Percentiles rank a stretch among this genome's conserved stretches.
These are phyloP conservation scores for Drosophila maculinotata DNA, from an alignment of 2,888 invertebrate species.

Conservation along the genomic window DNA sequence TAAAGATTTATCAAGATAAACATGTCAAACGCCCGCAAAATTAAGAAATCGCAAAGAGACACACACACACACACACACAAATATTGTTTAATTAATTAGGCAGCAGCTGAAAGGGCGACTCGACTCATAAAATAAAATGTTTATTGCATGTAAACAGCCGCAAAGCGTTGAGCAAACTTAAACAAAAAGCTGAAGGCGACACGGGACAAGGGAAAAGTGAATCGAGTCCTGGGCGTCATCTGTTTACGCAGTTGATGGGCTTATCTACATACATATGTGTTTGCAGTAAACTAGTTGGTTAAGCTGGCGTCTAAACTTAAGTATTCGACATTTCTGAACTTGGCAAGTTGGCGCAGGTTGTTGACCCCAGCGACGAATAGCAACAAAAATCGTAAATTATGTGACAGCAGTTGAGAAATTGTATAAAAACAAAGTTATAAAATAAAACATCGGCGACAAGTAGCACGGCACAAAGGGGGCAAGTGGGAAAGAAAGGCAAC, in stretches of 20 bases:
- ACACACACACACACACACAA: background rate
- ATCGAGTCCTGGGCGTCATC: conserved; percentile 1
- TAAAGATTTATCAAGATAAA: conserved; percentile 46
- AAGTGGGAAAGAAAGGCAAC: conserved; percentile 27
- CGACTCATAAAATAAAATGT: conserved; percentile 36
- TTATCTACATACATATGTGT: conserved; percentile 30
- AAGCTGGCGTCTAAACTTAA: conserved; percentile 23
- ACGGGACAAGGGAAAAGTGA: no score
- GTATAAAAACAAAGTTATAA: conserved; percentile 73
- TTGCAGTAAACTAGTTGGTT: conserved; percentile 47
- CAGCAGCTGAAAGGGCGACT: conserved; percentile 16
- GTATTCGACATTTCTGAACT: conserved; percentile 15
- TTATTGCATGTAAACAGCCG: conserved; percentile 44
- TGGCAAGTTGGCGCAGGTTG: conserved; percentile 30
- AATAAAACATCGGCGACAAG: conserved; percentile 45
- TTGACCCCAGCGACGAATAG: conserved; percentile 51
- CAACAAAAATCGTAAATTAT: conserved; percentile 56
- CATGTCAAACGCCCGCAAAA: no score
- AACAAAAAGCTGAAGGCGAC: conserved; percentile 2
- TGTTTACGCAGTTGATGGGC: conserved; percentile 24
- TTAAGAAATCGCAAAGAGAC: conserved; percentile 6
- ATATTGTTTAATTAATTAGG: conserved; percentile 49
- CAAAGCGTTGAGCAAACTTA: conserved; percentile 17
- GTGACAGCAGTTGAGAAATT: conserved; percentile 63
- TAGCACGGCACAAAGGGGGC: conserved; percentile 5